Evolutionary conservation across 2,888 invertebrate genomes (phyloP).

Genomic region (Ceramica pisi): DNA sequence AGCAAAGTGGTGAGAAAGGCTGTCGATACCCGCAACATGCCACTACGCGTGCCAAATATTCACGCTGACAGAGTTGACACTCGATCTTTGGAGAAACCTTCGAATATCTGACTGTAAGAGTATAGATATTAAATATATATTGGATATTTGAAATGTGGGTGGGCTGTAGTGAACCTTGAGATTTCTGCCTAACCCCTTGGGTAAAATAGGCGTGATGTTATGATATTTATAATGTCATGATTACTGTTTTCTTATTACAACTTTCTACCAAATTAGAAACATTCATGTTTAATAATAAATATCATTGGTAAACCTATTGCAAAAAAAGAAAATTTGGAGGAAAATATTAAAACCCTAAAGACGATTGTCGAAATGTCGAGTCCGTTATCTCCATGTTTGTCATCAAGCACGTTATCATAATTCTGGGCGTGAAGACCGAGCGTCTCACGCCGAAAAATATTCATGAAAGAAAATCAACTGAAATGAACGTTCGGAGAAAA

Average conservation of each 20-base stretch:
- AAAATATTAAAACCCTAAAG: constrained; percentile 19
- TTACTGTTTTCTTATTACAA: neutral
- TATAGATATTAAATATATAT: neutral
- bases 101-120: neutral
- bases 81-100: neutral
- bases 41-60: constrained; percentile 39
- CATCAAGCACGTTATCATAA: constrained; percentile 41
- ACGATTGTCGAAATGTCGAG: constrained; percentile 6
- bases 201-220: neutral
- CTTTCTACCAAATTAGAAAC: neutral
- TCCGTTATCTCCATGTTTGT: constrained; percentile 50
- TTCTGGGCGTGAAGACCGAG: constrained; percentile 36
- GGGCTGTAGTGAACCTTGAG: neutral
- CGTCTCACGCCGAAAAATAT: constrained; percentile 37
- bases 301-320: neutral
- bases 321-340: neutral
- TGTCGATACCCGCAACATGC: constrained; percentile 36
- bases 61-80: constrained; percentile 14
- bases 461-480: constrained; percentile 43
- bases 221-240: neutral
- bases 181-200: neutral
- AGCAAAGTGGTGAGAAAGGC: constrained; percentile 6
- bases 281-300: neutral
- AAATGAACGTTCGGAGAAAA: constrained; percentile 48
- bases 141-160: neutral